Evolutionary conservation across 2,888 invertebrate species (phyloP).

Genomic region (Andrena flavipes): DNA sequence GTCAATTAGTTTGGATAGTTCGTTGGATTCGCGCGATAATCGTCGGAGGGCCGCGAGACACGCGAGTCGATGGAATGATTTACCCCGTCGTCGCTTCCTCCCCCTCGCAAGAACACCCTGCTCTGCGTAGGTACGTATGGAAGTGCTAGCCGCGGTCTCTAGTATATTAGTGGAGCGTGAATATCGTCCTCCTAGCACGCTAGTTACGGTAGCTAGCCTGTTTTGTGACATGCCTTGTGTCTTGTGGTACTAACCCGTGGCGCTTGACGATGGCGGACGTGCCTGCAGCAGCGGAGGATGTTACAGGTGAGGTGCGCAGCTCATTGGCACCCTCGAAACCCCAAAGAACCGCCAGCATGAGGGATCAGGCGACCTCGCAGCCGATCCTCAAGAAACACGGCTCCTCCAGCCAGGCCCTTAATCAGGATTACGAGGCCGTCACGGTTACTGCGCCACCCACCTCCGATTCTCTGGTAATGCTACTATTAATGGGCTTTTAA

Average conservation of each 20-base stretch:
- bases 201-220: conserved; percentile 78
- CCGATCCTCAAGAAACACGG: conserved; percentile 74
- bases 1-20: background rate
- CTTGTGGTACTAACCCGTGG: conserved; percentile 84
- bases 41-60: background rate
- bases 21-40: background rate
- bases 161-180: conserved; percentile 26
- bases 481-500: conserved; percentile 27
- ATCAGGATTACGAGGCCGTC: conserved; percentile 77
- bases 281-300: conserved; percentile 85
- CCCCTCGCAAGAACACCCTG: conserved; percentile 16
- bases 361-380: conserved; percentile 87
- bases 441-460: conserved; percentile 70
- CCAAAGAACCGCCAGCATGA: conserved; percentile 94
- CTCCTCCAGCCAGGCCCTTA: conserved; percentile 43
- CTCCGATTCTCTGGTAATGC: conserved; percentile 79
- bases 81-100: conserved; percentile 15
- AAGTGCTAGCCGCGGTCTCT: conserved; percentile 30
- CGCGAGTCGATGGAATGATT: background rate
- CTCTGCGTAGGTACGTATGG: conserved; percentile 21
- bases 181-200: conserved; percentile 52
- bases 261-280: conserved; percentile 83
- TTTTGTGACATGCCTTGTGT: conserved; percentile 82
- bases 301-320: conserved; percentile 92
- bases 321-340: conserved; percentile 93